Percentiles rank a stretch among this genome's conserved stretches.
Conservation (phyloP, 1,140 invertebrate genomes). For the Aphis gossypii region DNA sequence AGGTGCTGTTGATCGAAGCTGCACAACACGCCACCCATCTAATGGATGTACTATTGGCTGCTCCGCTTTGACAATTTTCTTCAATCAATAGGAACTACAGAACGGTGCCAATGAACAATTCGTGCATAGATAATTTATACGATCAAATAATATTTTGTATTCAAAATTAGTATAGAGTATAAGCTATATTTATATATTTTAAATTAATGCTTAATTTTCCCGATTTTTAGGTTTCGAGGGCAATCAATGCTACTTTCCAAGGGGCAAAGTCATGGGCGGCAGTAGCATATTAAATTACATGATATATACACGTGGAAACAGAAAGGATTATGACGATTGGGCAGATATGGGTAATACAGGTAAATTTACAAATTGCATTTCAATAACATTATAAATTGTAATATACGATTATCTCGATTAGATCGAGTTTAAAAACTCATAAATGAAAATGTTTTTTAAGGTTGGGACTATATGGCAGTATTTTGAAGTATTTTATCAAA, state of each 20-base stretch:
- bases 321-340: constrained; percentile 71
- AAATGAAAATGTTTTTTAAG: constrained; percentile 59
- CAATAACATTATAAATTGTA: not conserved
- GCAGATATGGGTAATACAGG: constrained; percentile 66
- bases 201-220: not conserved
- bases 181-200: not conserved
- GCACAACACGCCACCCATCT: constrained; percentile 66
- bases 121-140: constrained; percentile 64
- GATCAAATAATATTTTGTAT: not conserved
- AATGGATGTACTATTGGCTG: constrained; percentile 75
- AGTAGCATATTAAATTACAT: constrained; percentile 71
- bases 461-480: constrained; percentile 67
- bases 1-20: constrained; percentile 71
- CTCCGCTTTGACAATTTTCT: constrained; percentile 70
- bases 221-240: constrained; percentile 58
- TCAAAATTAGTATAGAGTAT: not conserved
- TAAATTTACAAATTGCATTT: constrained; percentile 69
- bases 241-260: constrained; percentile 63
- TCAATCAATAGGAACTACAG: constrained; percentile 70
- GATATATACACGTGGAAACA: constrained; percentile 71
- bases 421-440: not conserved
- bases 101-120: constrained; percentile 68
- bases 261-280: constrained; percentile 71
- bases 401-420: not conserved
- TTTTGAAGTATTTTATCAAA: constrained; percentile 68